These are phyloP conservation scores for Nezara viridula DNA, from an alignment of 2,888 invertebrate genomes.

Conservation along the genomic window DNA sequence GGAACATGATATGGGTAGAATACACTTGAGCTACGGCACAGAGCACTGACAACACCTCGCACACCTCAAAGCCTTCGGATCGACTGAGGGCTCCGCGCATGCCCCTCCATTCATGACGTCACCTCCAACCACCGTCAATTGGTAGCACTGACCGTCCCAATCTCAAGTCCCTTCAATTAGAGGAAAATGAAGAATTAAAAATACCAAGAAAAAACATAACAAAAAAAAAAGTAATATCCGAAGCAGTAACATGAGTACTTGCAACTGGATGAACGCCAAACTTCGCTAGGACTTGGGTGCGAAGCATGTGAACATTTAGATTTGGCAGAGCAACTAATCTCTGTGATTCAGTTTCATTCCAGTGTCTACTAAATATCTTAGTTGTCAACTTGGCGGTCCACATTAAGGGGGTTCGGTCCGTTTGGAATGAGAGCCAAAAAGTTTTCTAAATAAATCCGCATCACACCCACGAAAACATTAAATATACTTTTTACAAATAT, in stretches of 20 bases:
- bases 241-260: not conserved
- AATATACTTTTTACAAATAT: not conserved
- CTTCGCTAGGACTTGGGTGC: not conserved
- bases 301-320: not conserved
- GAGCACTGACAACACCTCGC: conserved; percentile 38
- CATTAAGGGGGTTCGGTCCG: not conserved
- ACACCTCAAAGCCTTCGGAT: conserved; percentile 45
- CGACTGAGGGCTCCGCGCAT: conserved; percentile 44
- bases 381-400: not conserved
- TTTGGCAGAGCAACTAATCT: not conserved
- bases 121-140: conserved; percentile 17
- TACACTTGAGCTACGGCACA: not conserved
- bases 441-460: not conserved
- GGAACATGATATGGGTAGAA: not conserved
- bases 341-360: conserved; percentile 28
- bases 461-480: not conserved
- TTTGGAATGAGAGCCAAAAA: not conserved
- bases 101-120: conserved; percentile 41
- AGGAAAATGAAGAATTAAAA: not conserved
- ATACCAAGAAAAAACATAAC: not conserved
- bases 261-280: not conserved
- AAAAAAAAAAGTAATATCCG: not conserved
- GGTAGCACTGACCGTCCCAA: conserved; percentile 38
- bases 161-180: not conserved
- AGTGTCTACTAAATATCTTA: conserved; percentile 7